A percentile compares a stretch with the other conserved stretches of the same genome.
These are phyloP conservation scores for Stenoptilia bipunctidactyla DNA, from an alignment of 2,888 invertebrate genomes.

Conservation along the genomic window DNA sequence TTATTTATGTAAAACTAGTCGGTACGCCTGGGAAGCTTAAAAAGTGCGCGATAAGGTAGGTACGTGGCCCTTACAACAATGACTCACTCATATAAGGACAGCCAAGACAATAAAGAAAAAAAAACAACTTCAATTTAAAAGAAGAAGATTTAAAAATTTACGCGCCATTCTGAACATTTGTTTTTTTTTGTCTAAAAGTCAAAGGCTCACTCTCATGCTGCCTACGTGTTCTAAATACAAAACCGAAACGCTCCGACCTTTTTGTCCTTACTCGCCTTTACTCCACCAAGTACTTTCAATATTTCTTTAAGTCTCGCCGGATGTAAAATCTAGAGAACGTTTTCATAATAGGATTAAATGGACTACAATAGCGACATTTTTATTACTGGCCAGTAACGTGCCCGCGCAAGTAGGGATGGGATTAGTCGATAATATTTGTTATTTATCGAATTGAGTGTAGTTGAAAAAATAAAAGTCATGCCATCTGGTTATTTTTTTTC, in stretches of 20 bases:
- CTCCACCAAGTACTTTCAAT: neutral
- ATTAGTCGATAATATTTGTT: conserved; percentile 15
- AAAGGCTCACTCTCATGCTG: conserved; percentile 1
- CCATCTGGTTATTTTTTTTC: no score
- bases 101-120: no score
- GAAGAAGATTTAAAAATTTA: no score
- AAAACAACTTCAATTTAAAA: no score
- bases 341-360: conserved; percentile 21
- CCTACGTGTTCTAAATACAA: conserved; percentile 2
- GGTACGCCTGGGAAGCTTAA: no score
- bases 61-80: no score
- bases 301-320: conserved; percentile 5
- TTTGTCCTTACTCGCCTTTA: no score
- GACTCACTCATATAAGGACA: no score
- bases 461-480: no score
- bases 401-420: conserved; percentile 21
- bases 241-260: neutral
- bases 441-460: neutral
- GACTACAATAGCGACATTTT: conserved; percentile 22
- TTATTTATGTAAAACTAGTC: no score
- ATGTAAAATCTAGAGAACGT: conserved; percentile 4
- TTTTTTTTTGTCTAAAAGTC: neutral
- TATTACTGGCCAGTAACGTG: conserved; percentile 21
- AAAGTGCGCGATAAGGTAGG: no score
- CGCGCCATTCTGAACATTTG: no score